Percentiles rank a stretch among this genome's conserved stretches.
Conservation (phyloP, 2,113 vertebrate genomes). For the Nyctibius bracteatus region DNA sequence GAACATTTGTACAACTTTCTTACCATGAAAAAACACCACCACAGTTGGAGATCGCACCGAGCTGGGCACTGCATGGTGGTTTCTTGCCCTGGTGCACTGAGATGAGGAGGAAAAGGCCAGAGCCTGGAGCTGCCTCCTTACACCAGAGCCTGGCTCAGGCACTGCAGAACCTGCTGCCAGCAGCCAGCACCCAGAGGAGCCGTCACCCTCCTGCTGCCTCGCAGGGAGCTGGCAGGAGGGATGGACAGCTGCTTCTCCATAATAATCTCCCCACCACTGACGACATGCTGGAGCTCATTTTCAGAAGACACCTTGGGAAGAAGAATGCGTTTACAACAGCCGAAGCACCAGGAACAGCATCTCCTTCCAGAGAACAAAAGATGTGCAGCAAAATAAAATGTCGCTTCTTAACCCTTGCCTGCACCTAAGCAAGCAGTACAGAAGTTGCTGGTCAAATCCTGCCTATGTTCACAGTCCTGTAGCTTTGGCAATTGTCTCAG, state of each 20-base stretch:
- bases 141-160: not conserved
- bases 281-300: conserved; percentile 25
- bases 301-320: conserved; percentile 58
- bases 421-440: not conserved
- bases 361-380: conserved; percentile 33
- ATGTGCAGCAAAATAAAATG: conserved; percentile 3
- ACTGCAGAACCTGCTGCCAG: not conserved
- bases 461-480: not conserved
- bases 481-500: not conserved
- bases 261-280: conserved; percentile 41
- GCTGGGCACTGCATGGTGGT: not conserved
- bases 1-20: conserved; percentile 10
- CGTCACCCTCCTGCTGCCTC: conserved; percentile 18
- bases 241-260: conserved; percentile 64
- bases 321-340: conserved; percentile 39
- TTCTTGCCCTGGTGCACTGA: not conserved
- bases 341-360: conserved; percentile 10
- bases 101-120: not conserved
- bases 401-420: conserved; percentile 14
- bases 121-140: not conserved
- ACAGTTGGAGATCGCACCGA: rapidly evolving
- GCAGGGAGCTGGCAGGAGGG: conserved; percentile 41
- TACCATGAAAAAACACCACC: not conserved
- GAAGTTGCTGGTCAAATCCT: not conserved
- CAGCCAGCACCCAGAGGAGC: conserved; percentile 48